phyloP scores from a whole-genome alignment of 2,113 vertebrate species.

The Danio rerio region GRCz12tu NC_133187.1:6017001-6017500 shows the following conservation, averaged over 20 bases:
- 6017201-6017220: too few relatives aligned
- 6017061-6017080: too few relatives aligned
- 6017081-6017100: too few relatives aligned
- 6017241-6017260: not conserved
- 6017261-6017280: not conserved
- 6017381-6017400: conserved; percentile 20
- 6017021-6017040: too few relatives aligned
- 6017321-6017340: not conserved
- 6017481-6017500: not conserved
- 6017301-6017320: not conserved
- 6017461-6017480: conserved; percentile 14
- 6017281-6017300: conserved; percentile 2
- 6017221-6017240: not conserved
- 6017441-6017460: not conserved
- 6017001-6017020: too few relatives aligned
- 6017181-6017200: too few relatives aligned
- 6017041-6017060: too few relatives aligned
- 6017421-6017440: conserved; percentile 5
- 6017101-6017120: too few relatives aligned
- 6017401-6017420: conserved; percentile 16
- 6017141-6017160: too few relatives aligned
- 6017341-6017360: not conserved
- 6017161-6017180: too few relatives aligned
- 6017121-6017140: too few relatives aligned
- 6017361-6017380: not conserved